Base-by-base conservation (phyloP, 2,888 invertebrate species). In the Cotesia congregata region DNA sequence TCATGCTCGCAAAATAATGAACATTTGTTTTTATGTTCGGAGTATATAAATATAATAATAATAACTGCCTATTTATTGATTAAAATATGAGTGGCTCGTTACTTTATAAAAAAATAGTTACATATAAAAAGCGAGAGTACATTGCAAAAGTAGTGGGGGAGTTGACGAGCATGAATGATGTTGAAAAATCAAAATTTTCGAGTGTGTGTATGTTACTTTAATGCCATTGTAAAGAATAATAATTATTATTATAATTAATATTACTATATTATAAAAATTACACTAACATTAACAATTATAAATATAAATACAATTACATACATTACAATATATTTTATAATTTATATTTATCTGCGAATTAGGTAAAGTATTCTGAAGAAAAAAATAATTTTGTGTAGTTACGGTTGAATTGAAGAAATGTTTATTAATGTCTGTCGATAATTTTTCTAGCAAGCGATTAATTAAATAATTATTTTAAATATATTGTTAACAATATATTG, bases 141-240 rank as follows among this genome's bases (percentile, higher is more conserved):
- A 87, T 86, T 85, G 87, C 87, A 87, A 87, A 86, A 87, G 87
- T 86, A 86, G 86, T 67, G 67, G 61, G 68, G 9, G 12, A 67
- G 60, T 17, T 67, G 30, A 61, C 50, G 50, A 50, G 50, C 50
- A 50, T 50, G 12, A 38, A 68, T 67, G 38, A 71, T 41, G 15
- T n/a, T 41, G 6, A 65, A 15, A 59, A 70, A 17, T 70, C 20
- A 64, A 38, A 65, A 6, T 30, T 61, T 64, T 72, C 17, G 17
- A 61, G 68, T 59, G 60, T 73, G 64, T 61, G 20, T 68, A 17
- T 17, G 68, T 50, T 50, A 50, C 12, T 50, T 12, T 50, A 76
- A 68, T 74, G 68, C 70, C 65, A 71, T 74, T 77, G 77, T 74
- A 74, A 75, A 67, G 39, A 78, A 40, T 75, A 12, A 50, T 50